These are phyloP conservation scores for Hetaerina americana DNA, from an alignment of 1,140 invertebrate species.

Conservation along the genomic window DNA sequence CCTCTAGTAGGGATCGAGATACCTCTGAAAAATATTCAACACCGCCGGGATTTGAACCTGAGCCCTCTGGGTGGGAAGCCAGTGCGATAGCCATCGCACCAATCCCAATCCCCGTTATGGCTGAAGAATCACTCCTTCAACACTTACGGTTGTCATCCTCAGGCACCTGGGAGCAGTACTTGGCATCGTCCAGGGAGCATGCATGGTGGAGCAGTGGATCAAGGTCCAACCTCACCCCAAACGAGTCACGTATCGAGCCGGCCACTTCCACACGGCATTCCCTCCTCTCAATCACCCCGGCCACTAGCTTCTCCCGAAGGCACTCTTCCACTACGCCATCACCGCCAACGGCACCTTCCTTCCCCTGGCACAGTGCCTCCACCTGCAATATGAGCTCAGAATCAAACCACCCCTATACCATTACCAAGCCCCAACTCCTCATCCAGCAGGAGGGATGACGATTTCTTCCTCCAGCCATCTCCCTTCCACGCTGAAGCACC, in stretches of 20 bases:
- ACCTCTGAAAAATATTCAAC: too few relatives aligned
- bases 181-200: slow-evolving; percentile 65
- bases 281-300: slow-evolving; percentile 53
- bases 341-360: slow-evolving; percentile 37
- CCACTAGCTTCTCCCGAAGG: slow-evolving; percentile 64
- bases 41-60: too few relatives aligned
- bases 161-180: slow-evolving; percentile 67
- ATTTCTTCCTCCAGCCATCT: too few relatives aligned
- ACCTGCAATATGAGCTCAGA: slow-evolving; percentile 23
- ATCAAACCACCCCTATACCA: neutral
- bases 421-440: neutral
- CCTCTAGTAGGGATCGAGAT: too few relatives aligned
- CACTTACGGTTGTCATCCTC: slow-evolving; percentile 73
- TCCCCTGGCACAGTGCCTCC: slow-evolving; percentile 40
- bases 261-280: slow-evolving; percentile 70
- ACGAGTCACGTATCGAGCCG: slow-evolving; percentile 54
- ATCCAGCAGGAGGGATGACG: too few relatives aligned
- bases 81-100: too few relatives aligned
- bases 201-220: slow-evolving; percentile 66
- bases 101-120: neutral
- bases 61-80: too few relatives aligned
- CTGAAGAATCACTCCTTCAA: slow-evolving; percentile 11
- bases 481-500: too few relatives aligned
- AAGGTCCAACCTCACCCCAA: neutral
- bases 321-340: slow-evolving; percentile 67